A percentile compares a stretch with the other conserved stretches of the same genome.
Evolutionary conservation across 2,888 invertebrate species (phyloP).

Genomic region (Aleiodes leptofemur): DNA sequence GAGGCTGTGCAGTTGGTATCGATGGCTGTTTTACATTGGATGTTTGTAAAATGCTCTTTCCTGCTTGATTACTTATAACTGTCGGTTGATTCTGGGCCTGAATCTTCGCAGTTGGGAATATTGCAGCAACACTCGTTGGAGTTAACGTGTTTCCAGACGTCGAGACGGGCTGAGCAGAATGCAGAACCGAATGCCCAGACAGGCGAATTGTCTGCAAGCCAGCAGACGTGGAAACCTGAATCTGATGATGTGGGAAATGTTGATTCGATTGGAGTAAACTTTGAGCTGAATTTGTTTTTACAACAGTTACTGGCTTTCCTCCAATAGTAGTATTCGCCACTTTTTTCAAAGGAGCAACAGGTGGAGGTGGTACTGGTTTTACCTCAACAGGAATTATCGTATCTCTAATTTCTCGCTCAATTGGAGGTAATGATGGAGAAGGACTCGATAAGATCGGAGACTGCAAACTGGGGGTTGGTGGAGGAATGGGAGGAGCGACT

Average conservation of each 20-base stretch:
- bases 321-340: conserved; percentile 59
- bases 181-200: conserved; percentile 75
- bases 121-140: conserved; percentile 70
- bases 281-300: conserved; percentile 69
- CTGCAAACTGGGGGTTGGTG: conserved; percentile 6
- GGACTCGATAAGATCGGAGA: conserved; percentile 1
- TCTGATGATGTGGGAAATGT: conserved; percentile 73
- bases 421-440: background rate
- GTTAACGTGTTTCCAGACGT: conserved; percentile 68
- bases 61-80: conserved; percentile 56
- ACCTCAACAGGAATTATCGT: conserved; percentile 41
- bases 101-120: conserved; percentile 75
- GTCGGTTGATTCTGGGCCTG: conserved; percentile 62
- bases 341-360: conserved; percentile 62
- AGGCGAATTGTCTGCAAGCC: conserved; percentile 78
- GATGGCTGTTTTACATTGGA: conserved; percentile 59
- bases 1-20: conserved; percentile 61
- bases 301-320: conserved; percentile 70
- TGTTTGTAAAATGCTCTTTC: conserved; percentile 47
- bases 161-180: conserved; percentile 73
- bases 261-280: conserved; percentile 73
- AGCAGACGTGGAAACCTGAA: conserved; percentile 74
- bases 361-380: conserved; percentile 40
- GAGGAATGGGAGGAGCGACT: conserved; percentile 47
- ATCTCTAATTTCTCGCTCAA: conserved; percentile 42